These are phyloP conservation scores for Microcebus griseorufus DNA, from an alignment of 2,113 vertebrate genomes.

Conservation along the genomic window DNA sequence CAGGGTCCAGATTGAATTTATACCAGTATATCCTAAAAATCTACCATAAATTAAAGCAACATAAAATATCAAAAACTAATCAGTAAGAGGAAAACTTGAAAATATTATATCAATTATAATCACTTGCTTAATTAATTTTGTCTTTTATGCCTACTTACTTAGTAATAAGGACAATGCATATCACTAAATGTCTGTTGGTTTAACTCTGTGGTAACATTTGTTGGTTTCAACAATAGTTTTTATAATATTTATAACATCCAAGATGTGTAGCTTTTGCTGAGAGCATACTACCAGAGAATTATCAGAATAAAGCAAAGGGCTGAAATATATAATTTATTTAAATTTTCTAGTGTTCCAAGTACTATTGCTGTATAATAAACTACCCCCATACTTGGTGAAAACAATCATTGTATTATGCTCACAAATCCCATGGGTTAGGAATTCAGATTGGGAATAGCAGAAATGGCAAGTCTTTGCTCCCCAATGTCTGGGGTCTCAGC, in stretches of 20 bases:
- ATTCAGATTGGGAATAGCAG: not conserved
- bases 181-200: not conserved
- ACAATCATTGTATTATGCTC: not conserved
- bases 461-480: not conserved
- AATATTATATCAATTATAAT: not conserved
- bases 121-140: not conserved
- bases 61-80: not conserved
- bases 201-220: not conserved
- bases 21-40: not conserved
- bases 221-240: not conserved
- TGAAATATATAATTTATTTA: not conserved
- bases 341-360: not conserved
- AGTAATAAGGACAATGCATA: not conserved
- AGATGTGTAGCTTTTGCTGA: not conserved
- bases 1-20: not conserved
- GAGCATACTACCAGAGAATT: not conserved
- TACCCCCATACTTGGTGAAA: not conserved
- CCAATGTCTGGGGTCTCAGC: not conserved
- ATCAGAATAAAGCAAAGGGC: not conserved
- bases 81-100: conserved; percentile 21
- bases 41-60: not conserved
- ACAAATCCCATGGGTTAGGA: not conserved
- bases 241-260: not conserved
- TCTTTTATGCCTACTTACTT: not conserved
- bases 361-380: not conserved